Evolutionary conservation across 2,888 invertebrate species (phyloP).

Genomic region (Drosophila prostipennis): DNA sequence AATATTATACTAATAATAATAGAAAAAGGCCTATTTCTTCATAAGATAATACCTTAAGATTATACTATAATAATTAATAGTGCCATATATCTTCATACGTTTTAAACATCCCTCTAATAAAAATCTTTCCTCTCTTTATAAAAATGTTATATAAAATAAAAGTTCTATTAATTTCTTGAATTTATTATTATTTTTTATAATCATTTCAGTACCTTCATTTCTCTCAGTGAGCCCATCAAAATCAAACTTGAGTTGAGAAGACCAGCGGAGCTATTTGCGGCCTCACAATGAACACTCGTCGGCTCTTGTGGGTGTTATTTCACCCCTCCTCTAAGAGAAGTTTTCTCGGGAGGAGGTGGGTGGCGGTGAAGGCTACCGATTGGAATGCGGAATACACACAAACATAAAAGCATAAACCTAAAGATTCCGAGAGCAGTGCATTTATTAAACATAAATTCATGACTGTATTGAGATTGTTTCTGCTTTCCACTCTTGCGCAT

Average conservation of each 20-base stretch:
- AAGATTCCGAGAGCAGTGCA: slow-evolving; percentile 34
- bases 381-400: slow-evolving; percentile 66
- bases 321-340: neutral
- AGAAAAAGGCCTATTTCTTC: no score
- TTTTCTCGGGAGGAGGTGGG: neutral
- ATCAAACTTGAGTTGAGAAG: slow-evolving; percentile 33
- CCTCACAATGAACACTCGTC: slow-evolving; percentile 40
- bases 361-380: slow-evolving; percentile 40
- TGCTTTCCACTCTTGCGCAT: no score
- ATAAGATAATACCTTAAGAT: no score
- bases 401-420: neutral
- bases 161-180: no score
- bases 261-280: slow-evolving; percentile 30
- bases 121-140: no score
- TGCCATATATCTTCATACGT: no score
- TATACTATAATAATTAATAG: no score
- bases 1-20: no score
- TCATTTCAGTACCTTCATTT: neutral
- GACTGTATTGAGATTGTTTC: slow-evolving; percentile 51
- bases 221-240: slow-evolving; percentile 32
- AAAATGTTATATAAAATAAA: no score
- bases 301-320: slow-evolving; percentile 42
- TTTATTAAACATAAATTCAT: slow-evolving; percentile 77
- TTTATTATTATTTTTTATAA: no score
- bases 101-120: no score